Base-by-base conservation (phyloP, 2,888 invertebrate genomes). In the Nephrotoma guestfalica region DNA sequence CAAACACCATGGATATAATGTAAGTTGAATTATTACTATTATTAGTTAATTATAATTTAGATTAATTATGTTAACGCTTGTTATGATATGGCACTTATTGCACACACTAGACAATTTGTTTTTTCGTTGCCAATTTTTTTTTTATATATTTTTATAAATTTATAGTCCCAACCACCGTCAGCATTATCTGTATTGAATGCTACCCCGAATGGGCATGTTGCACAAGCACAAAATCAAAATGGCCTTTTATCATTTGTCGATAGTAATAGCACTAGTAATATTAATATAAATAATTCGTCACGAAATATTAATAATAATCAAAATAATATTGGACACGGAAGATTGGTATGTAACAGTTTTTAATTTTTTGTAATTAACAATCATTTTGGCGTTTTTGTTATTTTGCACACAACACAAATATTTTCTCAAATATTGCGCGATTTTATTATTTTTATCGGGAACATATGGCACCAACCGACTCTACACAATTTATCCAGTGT, bases 241-340 rank as follows among this genome's bases (percentile, higher is more conserved):
- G 89, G 89, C 83, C 88, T 89, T 87, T 88, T 89, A 87, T 89
- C 89, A 86, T 87, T 89, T 88, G 89, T 89, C 87, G 89, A 89
- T 86, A 88, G 86, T 86, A 86, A 40, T 47, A 18, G 30, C n/a
- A 30, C 30, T 86, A 86, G 86, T 42, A 86, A 51, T 41, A 15
- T 41, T 13, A 40, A 40, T 41, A 83, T 40, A 83, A 83, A 83
- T 83, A n/a, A 57, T 57, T 15, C 51, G 51, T 57, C 15, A 57
- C 51, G 51, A 57, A 57, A 5, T 57, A 57, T 57, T 57, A 57
- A 57, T 57, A 57, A 57, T 57, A 57, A 57, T 15, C 51, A 57
- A 15, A 57, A 57, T 7, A 83, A 83, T 83, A 83, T 83, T 88
- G 89, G 89, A 88, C 89, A 89, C 88, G 87, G 87, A 87, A 88